phyloP scores from a whole-genome alignment of 2,888 invertebrate species.

The Dysmachus trigonus region DNA sequence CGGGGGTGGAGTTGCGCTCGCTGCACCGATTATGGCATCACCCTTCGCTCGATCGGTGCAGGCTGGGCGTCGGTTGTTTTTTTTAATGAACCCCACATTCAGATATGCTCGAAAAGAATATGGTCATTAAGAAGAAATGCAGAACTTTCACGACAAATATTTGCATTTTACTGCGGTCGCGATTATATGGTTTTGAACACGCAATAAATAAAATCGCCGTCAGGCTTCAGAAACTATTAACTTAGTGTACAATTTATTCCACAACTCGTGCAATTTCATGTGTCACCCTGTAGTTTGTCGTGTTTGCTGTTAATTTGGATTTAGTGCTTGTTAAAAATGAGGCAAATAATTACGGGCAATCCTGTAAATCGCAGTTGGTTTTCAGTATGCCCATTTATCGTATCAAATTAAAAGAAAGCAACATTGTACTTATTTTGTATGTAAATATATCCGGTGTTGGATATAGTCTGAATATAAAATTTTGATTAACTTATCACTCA shows the following conservation, averaged over 20 bases:
- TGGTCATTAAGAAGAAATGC: background rate
- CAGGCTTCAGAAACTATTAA: background rate
- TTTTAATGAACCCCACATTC: background rate
- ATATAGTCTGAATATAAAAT: no score
- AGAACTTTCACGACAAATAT: background rate
- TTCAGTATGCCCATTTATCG: background rate
- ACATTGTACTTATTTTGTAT: background rate
- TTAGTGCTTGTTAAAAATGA: background rate
- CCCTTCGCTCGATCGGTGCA: background rate
- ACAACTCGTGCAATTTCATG: background rate
- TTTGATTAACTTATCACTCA: no score
- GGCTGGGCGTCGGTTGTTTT: background rate
- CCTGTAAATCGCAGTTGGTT: background rate
- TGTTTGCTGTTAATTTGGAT: background rate
- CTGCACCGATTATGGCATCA: background rate
- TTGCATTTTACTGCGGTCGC: background rate
- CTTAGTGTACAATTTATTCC: background rate
- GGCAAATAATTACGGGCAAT: background rate
- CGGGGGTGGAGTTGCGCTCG: background rate
- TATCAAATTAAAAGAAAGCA: background rate
- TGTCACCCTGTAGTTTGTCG: background rate
- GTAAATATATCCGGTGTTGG: no score
- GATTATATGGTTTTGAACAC: background rate
- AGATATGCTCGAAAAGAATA: background rate
- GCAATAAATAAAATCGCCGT: background rate